phyloP scores from a whole-genome alignment of 2,888 invertebrate genomes.

The Lobophora halterata region DNA sequence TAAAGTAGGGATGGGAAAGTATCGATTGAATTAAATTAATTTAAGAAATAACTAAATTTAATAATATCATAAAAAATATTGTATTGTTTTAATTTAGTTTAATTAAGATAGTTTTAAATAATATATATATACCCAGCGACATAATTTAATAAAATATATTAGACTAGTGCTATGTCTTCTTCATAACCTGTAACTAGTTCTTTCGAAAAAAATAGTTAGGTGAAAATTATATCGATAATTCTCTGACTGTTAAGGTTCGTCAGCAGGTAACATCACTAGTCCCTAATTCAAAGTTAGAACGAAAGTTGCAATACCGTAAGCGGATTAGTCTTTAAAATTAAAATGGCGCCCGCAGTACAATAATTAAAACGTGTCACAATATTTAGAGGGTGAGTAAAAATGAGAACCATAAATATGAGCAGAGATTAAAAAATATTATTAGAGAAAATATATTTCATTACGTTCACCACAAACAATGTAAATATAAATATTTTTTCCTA shows the following conservation, averaged over 20 bases:
- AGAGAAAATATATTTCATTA: too few relatives aligned
- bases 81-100: too few relatives aligned
- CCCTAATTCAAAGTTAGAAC: slow-evolving; percentile 53
- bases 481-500: slow-evolving; percentile 3
- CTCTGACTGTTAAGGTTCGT: too few relatives aligned
- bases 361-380: slow-evolving; percentile 76
- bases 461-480: too few relatives aligned
- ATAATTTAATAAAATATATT: too few relatives aligned
- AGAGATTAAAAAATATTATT: slow-evolving; percentile 16
- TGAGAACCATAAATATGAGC: slow-evolving; percentile 39
- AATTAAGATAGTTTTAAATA: too few relatives aligned
- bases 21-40: slow-evolving; percentile 5
- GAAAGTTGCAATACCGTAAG: slow-evolving; percentile 57
- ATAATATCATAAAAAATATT: too few relatives aligned
- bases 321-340: slow-evolving; percentile 72
- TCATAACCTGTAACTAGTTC: too few relatives aligned
- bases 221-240: too few relatives aligned
- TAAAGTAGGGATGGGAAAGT: slow-evolving; percentile 33
- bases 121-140: too few relatives aligned
- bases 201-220: too few relatives aligned
- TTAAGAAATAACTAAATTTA: background rate
- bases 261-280: slow-evolving; percentile 47
- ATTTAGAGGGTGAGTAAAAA: slow-evolving; percentile 55
- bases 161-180: background rate
- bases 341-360: slow-evolving; percentile 54